Conservation (phyloP, 2,888 invertebrate genomes). For the Papilio elwesi region DNA sequence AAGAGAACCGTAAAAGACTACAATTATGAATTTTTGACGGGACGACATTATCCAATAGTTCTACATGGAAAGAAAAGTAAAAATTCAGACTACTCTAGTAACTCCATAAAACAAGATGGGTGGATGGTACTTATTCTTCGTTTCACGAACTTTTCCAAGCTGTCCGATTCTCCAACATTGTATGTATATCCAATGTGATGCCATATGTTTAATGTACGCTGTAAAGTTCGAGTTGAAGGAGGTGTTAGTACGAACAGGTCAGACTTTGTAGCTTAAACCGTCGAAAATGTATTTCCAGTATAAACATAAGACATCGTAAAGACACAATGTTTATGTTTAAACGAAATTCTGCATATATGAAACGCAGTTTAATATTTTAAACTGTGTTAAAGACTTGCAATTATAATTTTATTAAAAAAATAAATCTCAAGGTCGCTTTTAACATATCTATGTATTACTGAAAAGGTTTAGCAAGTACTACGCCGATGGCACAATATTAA, state of each 20-base stretch:
- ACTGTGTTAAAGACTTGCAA: too few relatives aligned
- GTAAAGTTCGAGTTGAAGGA: neutral
- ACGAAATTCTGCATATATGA: neutral
- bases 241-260: neutral
- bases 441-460: too few relatives aligned
- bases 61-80: too few relatives aligned
- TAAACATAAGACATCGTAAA: neutral
- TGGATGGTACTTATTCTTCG: neutral
- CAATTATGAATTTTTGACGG: too few relatives aligned
- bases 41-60: too few relatives aligned
- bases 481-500: too few relatives aligned
- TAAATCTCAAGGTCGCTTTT: too few relatives aligned
- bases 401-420: too few relatives aligned
- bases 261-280: neutral
- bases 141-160: neutral
- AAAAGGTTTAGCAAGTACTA: too few relatives aligned
- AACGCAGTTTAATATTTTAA: neutral
- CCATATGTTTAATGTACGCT: neutral
- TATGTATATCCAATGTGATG: neutral
- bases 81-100: too few relatives aligned
- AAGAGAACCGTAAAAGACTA: too few relatives aligned
- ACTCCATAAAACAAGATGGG: too few relatives aligned
- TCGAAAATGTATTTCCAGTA: conserved; percentile 3
- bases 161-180: neutral
- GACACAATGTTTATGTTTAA: neutral